These are phyloP conservation scores for Enteromius thamalakanensis DNA, from an alignment of 2,797 vertebrate species.

Conservation along the genomic window DNA sequence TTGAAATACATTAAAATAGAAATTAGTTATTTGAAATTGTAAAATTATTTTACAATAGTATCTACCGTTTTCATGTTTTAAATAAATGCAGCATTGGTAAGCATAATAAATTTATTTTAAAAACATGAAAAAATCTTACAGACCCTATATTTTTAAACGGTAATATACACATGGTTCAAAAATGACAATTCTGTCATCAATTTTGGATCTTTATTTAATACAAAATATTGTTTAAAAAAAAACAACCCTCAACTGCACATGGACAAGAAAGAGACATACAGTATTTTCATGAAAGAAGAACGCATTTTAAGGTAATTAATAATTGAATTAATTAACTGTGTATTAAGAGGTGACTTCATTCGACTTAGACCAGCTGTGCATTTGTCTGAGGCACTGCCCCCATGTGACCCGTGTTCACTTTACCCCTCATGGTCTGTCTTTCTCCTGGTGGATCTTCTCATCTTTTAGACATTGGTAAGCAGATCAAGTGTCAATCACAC, in stretches of 20 bases:
- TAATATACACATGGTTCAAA: background rate
- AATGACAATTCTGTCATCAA: background rate
- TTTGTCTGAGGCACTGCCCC: slow-evolving; percentile 30
- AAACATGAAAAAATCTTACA: background rate
- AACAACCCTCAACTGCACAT: background rate
- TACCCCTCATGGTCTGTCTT: slow-evolving; percentile 7
- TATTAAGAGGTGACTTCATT: slow-evolving; percentile 13
- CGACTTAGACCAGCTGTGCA: slow-evolving; percentile 17
- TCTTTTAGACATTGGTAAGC: slow-evolving; percentile 14
- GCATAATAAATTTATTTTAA: background rate
- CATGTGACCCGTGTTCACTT: slow-evolving; percentile 14
- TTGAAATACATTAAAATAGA: background rate
- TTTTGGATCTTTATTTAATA: background rate
- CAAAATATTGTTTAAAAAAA: background rate
- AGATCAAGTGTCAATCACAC: slow-evolving; percentile 35
- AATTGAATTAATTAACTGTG: background rate
- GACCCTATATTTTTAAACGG: background rate
- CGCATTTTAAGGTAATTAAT: background rate
- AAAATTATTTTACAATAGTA: background rate
- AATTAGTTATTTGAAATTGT: background rate
- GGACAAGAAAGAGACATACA: background rate
- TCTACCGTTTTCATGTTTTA: background rate
- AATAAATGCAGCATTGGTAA: background rate
- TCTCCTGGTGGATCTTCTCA: background rate
- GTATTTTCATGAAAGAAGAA: background rate